A percentile compares a stretch with the other conserved stretches of the same genome.
These are phyloP conservation scores for Manis javanica DNA, from an alignment of 2,797 vertebrate genomes.

Conservation along the genomic window DNA sequence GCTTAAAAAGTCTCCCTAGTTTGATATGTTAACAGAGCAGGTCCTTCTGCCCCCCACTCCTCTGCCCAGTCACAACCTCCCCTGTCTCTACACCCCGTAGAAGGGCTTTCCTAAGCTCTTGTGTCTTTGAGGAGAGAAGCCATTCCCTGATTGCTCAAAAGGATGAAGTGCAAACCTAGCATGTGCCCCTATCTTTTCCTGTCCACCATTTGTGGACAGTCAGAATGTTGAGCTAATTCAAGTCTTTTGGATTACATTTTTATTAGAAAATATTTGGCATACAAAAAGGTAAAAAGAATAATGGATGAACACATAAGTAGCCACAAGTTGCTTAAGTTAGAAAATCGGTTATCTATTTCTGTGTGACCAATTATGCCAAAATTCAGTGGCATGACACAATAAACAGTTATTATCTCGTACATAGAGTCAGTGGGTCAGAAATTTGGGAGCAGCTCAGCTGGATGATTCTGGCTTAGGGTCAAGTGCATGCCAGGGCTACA, in stretches of 20 bases:
- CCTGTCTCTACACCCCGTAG: accelerated
- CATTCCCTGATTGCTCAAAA: not conserved
- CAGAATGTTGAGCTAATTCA: not conserved
- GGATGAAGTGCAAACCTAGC: accelerated
- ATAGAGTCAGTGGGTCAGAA: not conserved
- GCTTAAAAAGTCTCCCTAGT: not conserved
- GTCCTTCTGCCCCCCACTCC: not conserved
- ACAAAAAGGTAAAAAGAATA: not conserved
- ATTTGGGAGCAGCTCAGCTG: not conserved
- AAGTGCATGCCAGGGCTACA: not conserved
- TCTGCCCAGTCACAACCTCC: not conserved
- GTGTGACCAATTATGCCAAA: not conserved
- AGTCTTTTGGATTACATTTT: slow-evolving; percentile 1
- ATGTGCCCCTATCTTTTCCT: accelerated
- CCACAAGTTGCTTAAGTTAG: not conserved
- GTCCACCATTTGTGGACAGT: not conserved
- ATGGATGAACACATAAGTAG: not conserved
- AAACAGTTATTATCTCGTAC: not conserved
- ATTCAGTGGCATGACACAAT: not conserved
- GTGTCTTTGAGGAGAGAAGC: not conserved
- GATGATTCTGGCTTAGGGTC: not conserved
- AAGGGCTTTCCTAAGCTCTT: not conserved
- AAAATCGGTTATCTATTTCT: not conserved
- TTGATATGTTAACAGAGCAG: not conserved
- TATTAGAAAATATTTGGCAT: not conserved